phyloP scores from a whole-genome alignment of 64 coral and sea anemone species.

The Montipora foliosa region DNA sequence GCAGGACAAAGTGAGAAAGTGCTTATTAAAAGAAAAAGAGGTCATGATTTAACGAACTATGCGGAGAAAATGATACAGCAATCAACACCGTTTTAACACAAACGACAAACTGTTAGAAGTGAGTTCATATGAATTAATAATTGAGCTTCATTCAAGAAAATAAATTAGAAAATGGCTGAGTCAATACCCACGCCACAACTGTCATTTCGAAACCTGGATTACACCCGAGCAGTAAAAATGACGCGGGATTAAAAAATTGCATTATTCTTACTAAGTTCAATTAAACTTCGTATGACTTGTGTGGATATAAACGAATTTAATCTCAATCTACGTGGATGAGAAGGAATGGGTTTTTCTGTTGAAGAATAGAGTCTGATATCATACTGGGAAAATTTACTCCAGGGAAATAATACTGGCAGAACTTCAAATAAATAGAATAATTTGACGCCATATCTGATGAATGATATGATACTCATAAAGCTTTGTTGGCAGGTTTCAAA shows the following conservation, averaged over 20 bases:
- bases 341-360: not conserved
- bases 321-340: not conserved
- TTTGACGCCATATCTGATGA: not conserved
- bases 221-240: not conserved
- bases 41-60: not conserved
- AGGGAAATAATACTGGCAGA: not conserved
- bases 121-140: constrained; percentile 8
- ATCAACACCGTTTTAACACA: not conserved
- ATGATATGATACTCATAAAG: not conserved
- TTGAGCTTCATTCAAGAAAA: not conserved
- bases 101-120: not conserved
- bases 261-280: not conserved
- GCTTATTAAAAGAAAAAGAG: not conserved
- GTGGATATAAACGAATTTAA: not conserved
- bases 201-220: not conserved
- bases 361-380: too few relatives aligned
- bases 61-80: not conserved
- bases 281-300: not conserved
- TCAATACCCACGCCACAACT: not conserved
- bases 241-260: not conserved
- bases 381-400: not conserved
- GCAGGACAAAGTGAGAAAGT: not conserved
- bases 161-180: not conserved
- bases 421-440: not conserved
- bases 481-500: not conserved